phyloP scores from a whole-genome alignment of 2,888 invertebrate genomes.

The Masnerella sp. region DNA sequence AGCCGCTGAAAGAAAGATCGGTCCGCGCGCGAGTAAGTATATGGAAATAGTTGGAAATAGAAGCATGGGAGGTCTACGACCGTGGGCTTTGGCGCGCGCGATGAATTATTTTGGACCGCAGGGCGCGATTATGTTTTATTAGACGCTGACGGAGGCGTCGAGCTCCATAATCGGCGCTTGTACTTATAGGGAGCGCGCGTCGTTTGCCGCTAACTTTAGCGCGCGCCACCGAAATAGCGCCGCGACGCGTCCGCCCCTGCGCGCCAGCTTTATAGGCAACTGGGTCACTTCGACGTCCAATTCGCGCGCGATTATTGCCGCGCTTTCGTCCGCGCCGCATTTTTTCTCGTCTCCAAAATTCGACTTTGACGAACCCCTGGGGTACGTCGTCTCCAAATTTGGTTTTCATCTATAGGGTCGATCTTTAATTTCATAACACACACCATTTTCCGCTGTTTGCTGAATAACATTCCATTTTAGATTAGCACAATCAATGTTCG shows the following conservation, averaged over 20 bases:
- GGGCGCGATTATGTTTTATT: slow-evolving; percentile 61
- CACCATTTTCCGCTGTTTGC: no score
- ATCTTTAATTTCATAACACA: no score
- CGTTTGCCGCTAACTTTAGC: slow-evolving; percentile 76
- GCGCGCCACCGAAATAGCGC: slow-evolving; percentile 71
- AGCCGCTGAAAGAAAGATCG: slow-evolving; percentile 11
- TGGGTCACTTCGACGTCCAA: slow-evolving; percentile 75
- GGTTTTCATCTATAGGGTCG: no score
- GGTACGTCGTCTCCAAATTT: no score
- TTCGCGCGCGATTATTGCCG: no score
- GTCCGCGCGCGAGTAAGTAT: slow-evolving; percentile 26
- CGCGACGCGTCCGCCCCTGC: slow-evolving; percentile 63
- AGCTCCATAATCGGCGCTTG: slow-evolving; percentile 74
- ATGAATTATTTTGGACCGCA: slow-evolving; percentile 73
- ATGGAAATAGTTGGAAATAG: slow-evolving; percentile 44
- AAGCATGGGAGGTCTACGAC: slow-evolving; percentile 68
- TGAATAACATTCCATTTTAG: no score
- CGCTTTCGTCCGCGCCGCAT: no score
- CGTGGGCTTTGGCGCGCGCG: slow-evolving; percentile 59
- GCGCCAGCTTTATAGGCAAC: slow-evolving; percentile 73
- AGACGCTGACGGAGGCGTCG: slow-evolving; percentile 63
- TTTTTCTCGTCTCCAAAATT: no score
- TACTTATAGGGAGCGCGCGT: slow-evolving; percentile 76
- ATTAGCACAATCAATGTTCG: no score
- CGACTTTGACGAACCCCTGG: no score